Conservation (phyloP, 2,888 invertebrate species). For the Dynastes grantii region DNA sequence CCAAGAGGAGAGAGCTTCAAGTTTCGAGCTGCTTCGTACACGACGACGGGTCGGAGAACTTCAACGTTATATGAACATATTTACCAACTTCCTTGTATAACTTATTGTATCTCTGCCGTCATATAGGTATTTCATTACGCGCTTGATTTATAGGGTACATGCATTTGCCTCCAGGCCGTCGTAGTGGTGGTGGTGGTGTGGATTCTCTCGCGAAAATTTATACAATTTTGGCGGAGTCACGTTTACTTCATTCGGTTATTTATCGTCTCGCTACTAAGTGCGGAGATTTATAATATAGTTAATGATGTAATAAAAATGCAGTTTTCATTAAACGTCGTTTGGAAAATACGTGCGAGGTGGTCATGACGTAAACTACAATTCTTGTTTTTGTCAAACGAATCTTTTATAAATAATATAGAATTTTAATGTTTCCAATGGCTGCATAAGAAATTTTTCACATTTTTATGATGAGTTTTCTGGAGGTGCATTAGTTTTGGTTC, state of each 20-base stretch:
- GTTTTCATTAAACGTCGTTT: slow-evolving; percentile 7
- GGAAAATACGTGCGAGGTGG: no score
- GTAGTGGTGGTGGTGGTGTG: slow-evolving; percentile 51
- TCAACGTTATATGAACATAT: slow-evolving; percentile 54
- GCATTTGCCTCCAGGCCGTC: slow-evolving; percentile 60
- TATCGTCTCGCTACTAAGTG: slow-evolving; percentile 43
- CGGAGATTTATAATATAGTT: slow-evolving; percentile 42
- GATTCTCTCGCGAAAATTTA: slow-evolving; percentile 61
- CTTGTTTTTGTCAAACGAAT: background rate
- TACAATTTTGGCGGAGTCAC: slow-evolving; percentile 51
- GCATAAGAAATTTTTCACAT: no score
- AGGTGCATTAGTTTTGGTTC: no score
- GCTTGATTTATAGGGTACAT: slow-evolving; percentile 67
- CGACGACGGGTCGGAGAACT: slow-evolving; percentile 50
- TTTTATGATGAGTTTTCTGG: no score
- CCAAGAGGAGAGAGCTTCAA: slow-evolving; percentile 59
- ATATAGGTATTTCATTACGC: slow-evolving; percentile 71
- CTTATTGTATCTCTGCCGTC: slow-evolving; percentile 58
- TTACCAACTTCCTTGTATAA: slow-evolving; percentile 57
- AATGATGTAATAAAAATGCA: slow-evolving; percentile 43
- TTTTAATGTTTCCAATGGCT: background rate
- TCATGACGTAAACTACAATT: background rate
- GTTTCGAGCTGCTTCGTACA: slow-evolving; percentile 60
- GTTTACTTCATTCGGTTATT: slow-evolving; percentile 51
- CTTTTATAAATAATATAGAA: background rate